phyloP scores from a whole-genome alignment of 2,797 vertebrate species.

The Megaceryle alcyon region DNA sequence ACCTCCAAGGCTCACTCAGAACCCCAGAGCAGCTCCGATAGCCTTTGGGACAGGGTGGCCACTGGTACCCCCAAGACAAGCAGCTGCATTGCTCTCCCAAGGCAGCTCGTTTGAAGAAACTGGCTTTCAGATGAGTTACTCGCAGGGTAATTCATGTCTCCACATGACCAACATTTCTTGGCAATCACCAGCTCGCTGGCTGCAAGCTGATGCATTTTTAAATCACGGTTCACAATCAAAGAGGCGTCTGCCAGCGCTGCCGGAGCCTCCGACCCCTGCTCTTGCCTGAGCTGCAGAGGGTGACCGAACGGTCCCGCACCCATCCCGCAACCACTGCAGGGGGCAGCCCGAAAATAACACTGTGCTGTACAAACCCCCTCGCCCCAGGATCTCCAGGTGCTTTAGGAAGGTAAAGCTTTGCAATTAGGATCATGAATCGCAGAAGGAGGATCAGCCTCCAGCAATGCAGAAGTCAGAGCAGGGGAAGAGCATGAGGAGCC shows the following conservation, averaged over 20 bases:
- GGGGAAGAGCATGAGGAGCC: not conserved
- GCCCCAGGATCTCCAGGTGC: not conserved
- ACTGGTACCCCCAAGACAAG: rapidly evolving
- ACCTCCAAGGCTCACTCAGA: rapidly evolving
- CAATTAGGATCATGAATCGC: not conserved
- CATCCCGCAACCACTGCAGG: not conserved
- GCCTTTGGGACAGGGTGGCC: not conserved
- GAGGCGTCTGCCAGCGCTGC: constrained; percentile 16
- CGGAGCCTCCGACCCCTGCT: not conserved
- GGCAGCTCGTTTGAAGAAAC: not conserved
- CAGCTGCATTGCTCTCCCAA: rapidly evolving
- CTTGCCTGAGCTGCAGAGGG: not conserved
- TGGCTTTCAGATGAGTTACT: not conserved
- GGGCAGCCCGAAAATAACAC: rapidly evolving
- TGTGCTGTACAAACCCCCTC: not conserved
- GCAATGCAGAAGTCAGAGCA: not conserved
- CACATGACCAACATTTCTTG: constrained; percentile 49
- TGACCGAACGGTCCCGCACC: rapidly evolving
- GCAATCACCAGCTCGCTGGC: not conserved
- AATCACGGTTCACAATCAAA: not conserved
- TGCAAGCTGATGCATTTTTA: constrained; percentile 11
- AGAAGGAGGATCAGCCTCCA: not conserved
- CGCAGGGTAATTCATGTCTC: not conserved
- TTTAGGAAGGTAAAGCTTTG: rapidly evolving
- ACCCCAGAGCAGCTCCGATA: too few relatives aligned